Evolutionary conservation across 2,888 invertebrate species (phyloP).

Genomic region (Caenorhabditis becei): DNA sequence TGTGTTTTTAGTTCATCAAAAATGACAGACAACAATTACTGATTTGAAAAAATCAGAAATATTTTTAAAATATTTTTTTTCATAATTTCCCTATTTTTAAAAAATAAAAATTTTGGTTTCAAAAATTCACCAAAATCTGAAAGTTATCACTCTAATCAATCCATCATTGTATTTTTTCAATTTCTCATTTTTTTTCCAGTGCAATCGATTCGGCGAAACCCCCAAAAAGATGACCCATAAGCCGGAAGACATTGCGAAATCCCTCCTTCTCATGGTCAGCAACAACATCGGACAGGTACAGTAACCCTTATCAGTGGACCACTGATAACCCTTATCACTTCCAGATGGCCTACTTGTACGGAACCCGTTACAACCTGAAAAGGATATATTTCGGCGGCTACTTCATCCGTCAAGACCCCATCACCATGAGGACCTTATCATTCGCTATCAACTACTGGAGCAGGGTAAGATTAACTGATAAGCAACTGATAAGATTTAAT

Average conservation of each 20-base stretch:
- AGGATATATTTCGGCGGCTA: slow-evolving; percentile 88
- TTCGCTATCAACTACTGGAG: slow-evolving; percentile 88
- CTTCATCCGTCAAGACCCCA: slow-evolving; percentile 87
- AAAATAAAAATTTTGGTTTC: neutral
- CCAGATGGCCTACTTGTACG: slow-evolving; percentile 87
- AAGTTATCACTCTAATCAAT: too few species aligned
- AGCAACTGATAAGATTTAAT: neutral
- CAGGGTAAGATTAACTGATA: slow-evolving; percentile 82
- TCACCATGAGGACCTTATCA: slow-evolving; percentile 87
- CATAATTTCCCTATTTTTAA: neutral
- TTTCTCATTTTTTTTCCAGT: slow-evolving; percentile 35
- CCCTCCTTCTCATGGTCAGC: slow-evolving; percentile 86
- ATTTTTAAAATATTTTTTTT: too few species aligned
- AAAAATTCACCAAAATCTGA: too few species aligned
- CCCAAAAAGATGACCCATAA: slow-evolving; percentile 41
- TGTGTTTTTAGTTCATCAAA: too few species aligned
- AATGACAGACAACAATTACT: too few species aligned
- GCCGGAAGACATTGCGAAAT: slow-evolving; percentile 83
- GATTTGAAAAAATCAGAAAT: too few species aligned
- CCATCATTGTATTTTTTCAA: too few species aligned
- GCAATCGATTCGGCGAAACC: slow-evolving; percentile 39
- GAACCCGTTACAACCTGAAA: slow-evolving; percentile 85
- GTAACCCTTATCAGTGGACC: neutral
- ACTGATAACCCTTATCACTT: neutral
- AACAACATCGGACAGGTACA: slow-evolving; percentile 86